These are phyloP conservation scores for Cataglyphis albicans DNA, from an alignment of 2,888 invertebrate species.

Conservation along the genomic window DNA sequence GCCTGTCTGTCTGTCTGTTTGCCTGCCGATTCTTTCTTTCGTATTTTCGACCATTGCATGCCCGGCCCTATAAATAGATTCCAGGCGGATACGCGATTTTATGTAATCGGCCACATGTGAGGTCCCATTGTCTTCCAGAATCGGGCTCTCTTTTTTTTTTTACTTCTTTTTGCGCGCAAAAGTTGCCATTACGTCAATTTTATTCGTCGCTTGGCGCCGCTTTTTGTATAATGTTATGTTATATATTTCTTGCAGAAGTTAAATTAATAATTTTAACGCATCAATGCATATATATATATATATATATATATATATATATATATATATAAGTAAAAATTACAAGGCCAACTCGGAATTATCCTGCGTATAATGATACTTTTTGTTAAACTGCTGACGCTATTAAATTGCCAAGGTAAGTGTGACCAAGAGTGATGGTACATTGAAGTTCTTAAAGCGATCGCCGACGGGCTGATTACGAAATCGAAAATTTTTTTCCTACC, in stretches of 20 bases:
- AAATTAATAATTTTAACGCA: slow-evolving; percentile 3
- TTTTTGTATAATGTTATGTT: not conserved
- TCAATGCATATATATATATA: not conserved
- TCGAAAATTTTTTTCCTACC: slow-evolving; percentile 1
- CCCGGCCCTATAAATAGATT: slow-evolving; percentile 71
- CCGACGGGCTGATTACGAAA: slow-evolving; percentile 32
- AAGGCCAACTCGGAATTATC: slow-evolving; percentile 5
- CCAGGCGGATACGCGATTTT: slow-evolving; percentile 52
- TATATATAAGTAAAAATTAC: not conserved
- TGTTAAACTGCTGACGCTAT: slow-evolving; percentile 20
- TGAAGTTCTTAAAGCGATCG: slow-evolving; percentile 17
- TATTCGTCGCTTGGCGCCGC: not conserved
- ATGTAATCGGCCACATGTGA: slow-evolving; percentile 62
- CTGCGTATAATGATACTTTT: slow-evolving; percentile 17
- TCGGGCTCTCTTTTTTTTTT: not conserved
- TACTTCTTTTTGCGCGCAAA: slow-evolving; percentile 20
- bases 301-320: no score
- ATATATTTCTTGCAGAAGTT: not conserved
- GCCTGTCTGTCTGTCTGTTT: not conserved
- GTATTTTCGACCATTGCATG: slow-evolving; percentile 70
- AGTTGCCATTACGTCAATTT: slow-evolving; percentile 5
- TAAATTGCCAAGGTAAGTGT: slow-evolving; percentile 38
- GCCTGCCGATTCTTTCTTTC: slow-evolving; percentile 36
- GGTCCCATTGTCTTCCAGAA: slow-evolving; percentile 54
- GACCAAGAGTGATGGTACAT: slow-evolving; percentile 11